These are phyloP conservation scores for Petrophora chlorosata DNA, from an alignment of 2,888 invertebrate genomes.

Conservation along the genomic window DNA sequence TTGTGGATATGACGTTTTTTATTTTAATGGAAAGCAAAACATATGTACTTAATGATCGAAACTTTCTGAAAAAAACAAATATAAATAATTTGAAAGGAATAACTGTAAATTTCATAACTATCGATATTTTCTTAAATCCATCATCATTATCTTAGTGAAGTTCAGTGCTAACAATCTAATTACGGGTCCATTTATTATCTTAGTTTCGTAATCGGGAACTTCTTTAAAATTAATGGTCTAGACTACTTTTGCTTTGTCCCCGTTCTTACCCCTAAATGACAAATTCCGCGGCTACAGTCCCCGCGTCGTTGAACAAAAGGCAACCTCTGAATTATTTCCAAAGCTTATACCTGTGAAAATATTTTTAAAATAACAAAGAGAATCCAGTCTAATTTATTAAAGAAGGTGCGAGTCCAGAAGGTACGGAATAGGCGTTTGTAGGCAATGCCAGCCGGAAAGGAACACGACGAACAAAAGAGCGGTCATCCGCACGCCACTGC, in stretches of 20 bases:
- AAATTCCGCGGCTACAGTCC: constrained; percentile 18
- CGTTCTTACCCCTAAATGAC: constrained; percentile 19
- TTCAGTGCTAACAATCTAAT: no score
- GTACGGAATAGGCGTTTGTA: constrained; percentile 46
- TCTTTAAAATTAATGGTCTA: constrained; percentile 3
- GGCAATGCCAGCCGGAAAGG: constrained; percentile 43
- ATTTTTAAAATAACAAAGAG: constrained; percentile 34
- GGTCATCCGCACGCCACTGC: constrained; percentile 41
- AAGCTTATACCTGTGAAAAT: constrained; percentile 33
- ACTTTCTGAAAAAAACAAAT: no score
- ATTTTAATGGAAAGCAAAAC: no score
- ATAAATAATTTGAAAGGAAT: no score
- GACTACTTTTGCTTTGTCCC: constrained; percentile 13
- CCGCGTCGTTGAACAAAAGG: constrained; percentile 32
- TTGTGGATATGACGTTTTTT: no score
- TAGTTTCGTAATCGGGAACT: neutral
- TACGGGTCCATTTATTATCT: neutral
- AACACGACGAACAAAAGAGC: constrained; percentile 49
- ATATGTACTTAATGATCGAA: no score
- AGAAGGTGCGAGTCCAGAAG: constrained; percentile 45
- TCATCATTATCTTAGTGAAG: no score
- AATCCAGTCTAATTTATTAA: constrained; percentile 45
- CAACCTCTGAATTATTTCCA: constrained; percentile 31
- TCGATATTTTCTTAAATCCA: no score
- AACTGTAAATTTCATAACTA: no score